Conservation (phyloP, 2,113 vertebrate species). For the Tupaia chinensis region DNA sequence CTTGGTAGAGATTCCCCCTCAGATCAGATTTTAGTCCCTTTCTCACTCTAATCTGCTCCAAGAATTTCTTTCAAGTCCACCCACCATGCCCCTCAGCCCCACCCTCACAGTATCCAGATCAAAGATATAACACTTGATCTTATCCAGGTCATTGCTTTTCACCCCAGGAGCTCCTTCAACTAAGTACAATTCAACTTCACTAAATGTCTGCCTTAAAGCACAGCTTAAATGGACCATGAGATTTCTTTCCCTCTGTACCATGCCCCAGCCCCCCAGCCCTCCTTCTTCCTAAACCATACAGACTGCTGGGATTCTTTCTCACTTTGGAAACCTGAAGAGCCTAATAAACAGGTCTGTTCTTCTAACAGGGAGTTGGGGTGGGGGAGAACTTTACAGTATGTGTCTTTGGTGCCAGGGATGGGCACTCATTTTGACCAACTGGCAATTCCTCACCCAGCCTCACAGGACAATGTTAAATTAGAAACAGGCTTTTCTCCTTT, state of each 20-base stretch:
- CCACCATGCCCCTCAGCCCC: background rate
- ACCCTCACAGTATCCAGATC: constrained; percentile 10
- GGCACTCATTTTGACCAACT: background rate
- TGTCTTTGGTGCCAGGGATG: background rate
- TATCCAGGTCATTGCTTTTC: constrained; percentile 63
- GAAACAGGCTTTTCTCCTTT: background rate
- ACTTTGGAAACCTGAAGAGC: background rate
- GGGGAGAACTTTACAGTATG: background rate
- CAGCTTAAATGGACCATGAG: constrained; percentile 52
- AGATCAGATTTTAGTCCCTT: constrained; percentile 40
- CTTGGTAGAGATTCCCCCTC: background rate
- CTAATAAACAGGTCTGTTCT: background rate
- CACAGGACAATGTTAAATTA: background rate
- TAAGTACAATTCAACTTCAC: constrained; percentile 64
- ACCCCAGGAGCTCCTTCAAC: constrained; percentile 50
- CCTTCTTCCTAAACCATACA: background rate
- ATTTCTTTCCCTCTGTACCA: constrained; percentile 1
- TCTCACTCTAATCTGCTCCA: constrained; percentile 23
- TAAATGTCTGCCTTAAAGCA: constrained; percentile 33
- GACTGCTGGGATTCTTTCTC: background rate
- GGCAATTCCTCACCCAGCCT: background rate
- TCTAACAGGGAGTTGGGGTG: background rate
- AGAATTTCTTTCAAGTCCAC: constrained; percentile 28
- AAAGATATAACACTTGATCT: constrained; percentile 65
- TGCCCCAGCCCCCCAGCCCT: background rate